Conservation (phyloP, 2,113 vertebrate species). For the Gobiocypris rarus region DNA sequence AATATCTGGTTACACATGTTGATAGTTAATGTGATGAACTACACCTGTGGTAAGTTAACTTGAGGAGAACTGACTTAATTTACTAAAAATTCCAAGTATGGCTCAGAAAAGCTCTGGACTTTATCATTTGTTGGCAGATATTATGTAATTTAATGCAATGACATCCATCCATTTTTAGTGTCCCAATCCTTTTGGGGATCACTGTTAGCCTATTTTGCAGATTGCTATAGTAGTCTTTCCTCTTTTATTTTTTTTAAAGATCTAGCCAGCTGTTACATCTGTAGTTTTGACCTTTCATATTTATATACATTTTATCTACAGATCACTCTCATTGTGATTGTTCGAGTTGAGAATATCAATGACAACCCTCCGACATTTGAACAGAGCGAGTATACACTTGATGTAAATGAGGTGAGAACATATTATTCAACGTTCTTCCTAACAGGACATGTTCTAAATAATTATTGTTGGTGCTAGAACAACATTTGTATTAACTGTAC, state of each 20-base stretch:
- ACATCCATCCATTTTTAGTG: background rate
- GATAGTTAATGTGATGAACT: no score
- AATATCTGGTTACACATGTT: no score
- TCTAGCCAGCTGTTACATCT: background rate
- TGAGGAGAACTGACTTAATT: background rate
- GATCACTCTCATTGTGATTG: slow-evolving; percentile 68
- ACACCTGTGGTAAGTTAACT: background rate
- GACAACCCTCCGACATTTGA: slow-evolving; percentile 77
- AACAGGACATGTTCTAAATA: background rate
- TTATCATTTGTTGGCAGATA: background rate
- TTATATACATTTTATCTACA: slow-evolving; percentile 44
- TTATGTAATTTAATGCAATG: background rate
- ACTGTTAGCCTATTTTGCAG: background rate
- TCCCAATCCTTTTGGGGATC: background rate
- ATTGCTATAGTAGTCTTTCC: slow-evolving; percentile 6
- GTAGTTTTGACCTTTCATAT: background rate
- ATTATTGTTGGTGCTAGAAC: background rate
- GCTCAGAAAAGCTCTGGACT: background rate
- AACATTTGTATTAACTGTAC: background rate
- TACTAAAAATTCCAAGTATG: background rate
- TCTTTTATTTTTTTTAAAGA: background rate
- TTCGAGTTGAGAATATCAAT: slow-evolving; percentile 74
- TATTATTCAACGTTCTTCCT: background rate
- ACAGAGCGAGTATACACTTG: slow-evolving; percentile 66
- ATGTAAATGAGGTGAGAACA: slow-evolving; percentile 75